Percentiles rank a stretch among this genome's conserved stretches.
These are phyloP conservation scores for Chesias legatella DNA, from an alignment of 2,888 invertebrate species.

Conservation along the genomic window DNA sequence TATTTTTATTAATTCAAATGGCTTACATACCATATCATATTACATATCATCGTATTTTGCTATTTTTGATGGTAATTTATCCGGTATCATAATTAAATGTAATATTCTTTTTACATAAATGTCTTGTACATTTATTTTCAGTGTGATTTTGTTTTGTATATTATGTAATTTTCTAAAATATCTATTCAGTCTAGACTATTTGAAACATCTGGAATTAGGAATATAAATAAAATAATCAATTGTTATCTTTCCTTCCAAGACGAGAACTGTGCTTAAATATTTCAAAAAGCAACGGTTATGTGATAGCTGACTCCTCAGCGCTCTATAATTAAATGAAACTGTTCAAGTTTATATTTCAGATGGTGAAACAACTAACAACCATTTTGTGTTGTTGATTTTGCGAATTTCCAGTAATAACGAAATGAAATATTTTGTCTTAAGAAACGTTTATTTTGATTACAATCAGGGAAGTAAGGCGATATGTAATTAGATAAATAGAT, in stretches of 20 bases:
- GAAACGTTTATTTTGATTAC: conserved; percentile 26
- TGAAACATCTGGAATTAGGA: too few relatives aligned
- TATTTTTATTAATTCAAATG: too few relatives aligned
- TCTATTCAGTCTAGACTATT: too few relatives aligned
- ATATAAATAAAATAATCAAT: too few relatives aligned
- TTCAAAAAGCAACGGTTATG: conserved; percentile 10
- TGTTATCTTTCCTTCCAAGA: background rate
- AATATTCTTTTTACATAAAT: too few relatives aligned
- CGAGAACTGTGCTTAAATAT: conserved; percentile 2
- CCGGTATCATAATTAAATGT: too few relatives aligned
- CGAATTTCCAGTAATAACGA: conserved; percentile 28
- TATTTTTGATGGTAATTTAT: too few relatives aligned
- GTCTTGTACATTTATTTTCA: too few relatives aligned
- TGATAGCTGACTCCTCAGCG: conserved; percentile 13
- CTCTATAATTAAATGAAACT: conserved; percentile 22
- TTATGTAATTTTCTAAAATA: too few relatives aligned
- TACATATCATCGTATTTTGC: too few relatives aligned
- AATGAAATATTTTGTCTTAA: conserved; percentile 27
- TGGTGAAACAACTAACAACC: conserved; percentile 35
- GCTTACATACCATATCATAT: too few relatives aligned
- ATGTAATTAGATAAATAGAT: conserved; percentile 11
- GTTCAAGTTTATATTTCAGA: conserved; percentile 34
- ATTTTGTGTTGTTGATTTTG: conserved; percentile 36
- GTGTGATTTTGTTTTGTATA: too few relatives aligned
- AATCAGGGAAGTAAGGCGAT: conserved; percentile 15